Evolutionary conservation across 2,113 vertebrate species (phyloP).

Genomic region (Heloderma charlesbogerti): DNA sequence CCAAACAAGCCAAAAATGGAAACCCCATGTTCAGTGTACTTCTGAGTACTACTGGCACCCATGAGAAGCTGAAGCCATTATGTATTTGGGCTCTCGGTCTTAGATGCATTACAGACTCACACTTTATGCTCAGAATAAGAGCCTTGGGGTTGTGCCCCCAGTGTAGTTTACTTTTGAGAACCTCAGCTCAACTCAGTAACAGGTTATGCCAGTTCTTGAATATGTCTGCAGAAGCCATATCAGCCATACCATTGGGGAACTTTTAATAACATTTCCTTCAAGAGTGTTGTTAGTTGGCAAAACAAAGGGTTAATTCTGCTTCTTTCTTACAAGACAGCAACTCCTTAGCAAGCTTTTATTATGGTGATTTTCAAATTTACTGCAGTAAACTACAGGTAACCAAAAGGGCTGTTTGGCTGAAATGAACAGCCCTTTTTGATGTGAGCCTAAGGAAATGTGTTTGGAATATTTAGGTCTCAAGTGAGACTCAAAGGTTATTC

Average conservation of each 20-base stretch:
- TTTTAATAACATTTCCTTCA: constrained; percentile 48
- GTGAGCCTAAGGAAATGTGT: constrained; percentile 83
- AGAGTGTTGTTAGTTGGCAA: constrained; percentile 52
- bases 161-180: background rate
- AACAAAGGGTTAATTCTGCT: constrained; percentile 77
- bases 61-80: background rate
- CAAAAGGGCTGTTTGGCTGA: constrained; percentile 74
- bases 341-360: constrained; percentile 73
- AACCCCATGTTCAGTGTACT: background rate
- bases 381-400: constrained; percentile 74
- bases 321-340: constrained; percentile 65
- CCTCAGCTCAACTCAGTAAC: background rate
- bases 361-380: constrained; percentile 79
- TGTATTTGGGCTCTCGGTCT: background rate
- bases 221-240: background rate
- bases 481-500: constrained; percentile 84
- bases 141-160: too few species aligned
- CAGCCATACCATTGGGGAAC: background rate
- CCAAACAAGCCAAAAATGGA: background rate
- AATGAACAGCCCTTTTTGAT: constrained; percentile 82
- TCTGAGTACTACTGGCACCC: background rate
- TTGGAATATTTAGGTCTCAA: constrained; percentile 82
- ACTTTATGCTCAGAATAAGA: background rate
- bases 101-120: too few species aligned
- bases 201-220: background rate